Evolutionary conservation across 1,140 invertebrate genomes (phyloP), one percentile per base, ranked within the genome.

Genomic region (Lysiphlebus fabarum): DNA sequence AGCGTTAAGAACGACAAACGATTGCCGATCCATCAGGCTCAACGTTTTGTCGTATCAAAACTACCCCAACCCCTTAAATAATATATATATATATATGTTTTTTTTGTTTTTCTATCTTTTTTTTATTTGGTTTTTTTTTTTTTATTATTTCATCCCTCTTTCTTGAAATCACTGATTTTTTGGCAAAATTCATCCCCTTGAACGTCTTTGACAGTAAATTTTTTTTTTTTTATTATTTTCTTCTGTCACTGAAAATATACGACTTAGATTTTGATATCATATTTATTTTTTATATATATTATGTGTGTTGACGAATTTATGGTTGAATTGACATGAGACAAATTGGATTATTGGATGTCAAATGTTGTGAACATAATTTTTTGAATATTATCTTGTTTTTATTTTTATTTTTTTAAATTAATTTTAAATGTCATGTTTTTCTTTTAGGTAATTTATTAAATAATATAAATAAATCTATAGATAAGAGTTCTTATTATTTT

Each of bases 1-100:
- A 66, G 73, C 72, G 68, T 71, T 79, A 77, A 79, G 75, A 74
- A 78, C 75, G 76, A 79, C 71, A 78, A 79, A 77, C 73, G 76
- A 77, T 78, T 70, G 72, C 63, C 77, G 68, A 78, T 78, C 73
- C 71, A 76, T 79, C 75, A 77, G 74, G 76, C 76, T 78, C 75
- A 77, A 71, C 65, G 68, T 38, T 49, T 11, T 69, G 68, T 41
- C 65, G 60, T 70, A 72, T 67, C 71, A 66, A 67, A 10, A 40
- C 67, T 62, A 57, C 57, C 53, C 50, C 45, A 45, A 55, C 51
- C 56, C 59, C 53, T 26, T 26, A 26, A 26, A 26, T 26, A 26
- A 26, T 26, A 26, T 26, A 1, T 56, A 26, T 53, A 11, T 58
- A n/a, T n/a, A n/a, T n/a, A n/a, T n/a, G n/a, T 47, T 47, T 40